Percentiles rank a stretch among this genome's conserved stretches.
Evolutionary conservation across 2,797 vertebrate genomes (phyloP).

Genomic region (Myotis findleyi): DNA sequence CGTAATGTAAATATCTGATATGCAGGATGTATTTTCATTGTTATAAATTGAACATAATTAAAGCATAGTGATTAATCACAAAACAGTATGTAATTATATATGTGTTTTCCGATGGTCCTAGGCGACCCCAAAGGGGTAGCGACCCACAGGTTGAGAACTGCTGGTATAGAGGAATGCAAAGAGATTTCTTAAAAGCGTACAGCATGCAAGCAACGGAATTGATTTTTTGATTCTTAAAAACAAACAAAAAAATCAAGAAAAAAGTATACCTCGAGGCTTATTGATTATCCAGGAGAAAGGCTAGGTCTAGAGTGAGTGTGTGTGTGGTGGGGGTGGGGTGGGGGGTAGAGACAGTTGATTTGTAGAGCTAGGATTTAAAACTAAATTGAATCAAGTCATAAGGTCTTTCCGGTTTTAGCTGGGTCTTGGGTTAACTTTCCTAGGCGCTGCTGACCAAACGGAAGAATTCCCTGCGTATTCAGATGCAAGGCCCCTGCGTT

Average conservation of each 20-base stretch:
- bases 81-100: too few relatives aligned
- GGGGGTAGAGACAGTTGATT: not conserved
- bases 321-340: not conserved
- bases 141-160: too few relatives aligned
- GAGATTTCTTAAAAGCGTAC: not conserved
- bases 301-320: not conserved
- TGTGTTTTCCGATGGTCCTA: too few relatives aligned
- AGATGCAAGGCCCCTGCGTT: not conserved
- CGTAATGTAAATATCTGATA: too few relatives aligned
- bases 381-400: not conserved
- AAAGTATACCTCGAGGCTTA: not conserved
- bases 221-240: conserved; percentile 46
- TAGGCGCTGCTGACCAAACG: not conserved
- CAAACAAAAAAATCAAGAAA: not conserved
- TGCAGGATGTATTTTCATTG: too few relatives aligned
- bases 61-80: too few relatives aligned
- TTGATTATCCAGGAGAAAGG: not conserved
- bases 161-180: not conserved
- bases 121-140: too few relatives aligned
- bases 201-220: not conserved
- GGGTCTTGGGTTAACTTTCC: not conserved
- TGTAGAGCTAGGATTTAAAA: not conserved
- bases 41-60: too few relatives aligned
- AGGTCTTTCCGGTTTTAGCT: not conserved
- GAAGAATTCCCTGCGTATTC: not conserved